These are phyloP conservation scores for Balanococcus diminutus DNA, from an alignment of 2,888 invertebrate species.

Conservation along the genomic window DNA sequence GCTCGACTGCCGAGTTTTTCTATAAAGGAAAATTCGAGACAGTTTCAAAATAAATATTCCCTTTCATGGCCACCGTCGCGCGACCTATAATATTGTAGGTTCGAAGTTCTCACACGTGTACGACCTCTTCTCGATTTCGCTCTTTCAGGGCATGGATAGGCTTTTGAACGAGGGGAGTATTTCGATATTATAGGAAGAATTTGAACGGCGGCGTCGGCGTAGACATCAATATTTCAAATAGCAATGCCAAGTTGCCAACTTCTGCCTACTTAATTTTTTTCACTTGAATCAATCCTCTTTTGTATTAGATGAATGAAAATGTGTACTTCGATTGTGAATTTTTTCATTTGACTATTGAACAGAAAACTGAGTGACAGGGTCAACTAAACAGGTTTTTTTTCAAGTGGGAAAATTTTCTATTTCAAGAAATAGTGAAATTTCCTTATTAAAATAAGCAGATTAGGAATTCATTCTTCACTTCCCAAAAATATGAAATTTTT, in stretches of 20 bases:
- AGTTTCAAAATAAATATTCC: neutral
- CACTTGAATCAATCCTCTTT: neutral
- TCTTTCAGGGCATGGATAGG: neutral
- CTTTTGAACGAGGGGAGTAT: neutral
- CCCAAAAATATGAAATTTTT: too few relatives aligned
- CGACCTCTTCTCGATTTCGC: neutral
- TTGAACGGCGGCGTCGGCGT: neutral
- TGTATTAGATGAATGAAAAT: too few relatives aligned
- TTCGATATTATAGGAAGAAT: neutral
- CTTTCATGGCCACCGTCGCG: conserved; percentile 3
- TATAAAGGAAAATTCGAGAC: neutral
- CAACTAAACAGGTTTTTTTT: too few relatives aligned
- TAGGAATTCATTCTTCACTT: too few relatives aligned
- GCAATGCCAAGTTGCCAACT: too few relatives aligned
- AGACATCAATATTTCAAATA: neutral
- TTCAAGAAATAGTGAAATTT: too few relatives aligned
- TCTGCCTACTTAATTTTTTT: neutral
- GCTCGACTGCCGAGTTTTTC: neutral
- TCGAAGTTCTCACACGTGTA: neutral
- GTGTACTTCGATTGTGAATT: too few relatives aligned
- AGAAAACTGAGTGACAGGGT: too few relatives aligned
- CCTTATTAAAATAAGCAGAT: too few relatives aligned
- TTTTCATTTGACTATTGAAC: too few relatives aligned
- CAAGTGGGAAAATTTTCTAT: too few relatives aligned
- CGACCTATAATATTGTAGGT: neutral